Evolutionary conservation across 2,113 vertebrate species (phyloP).

Genomic region (Oenanthe melanoleuca): DNA sequence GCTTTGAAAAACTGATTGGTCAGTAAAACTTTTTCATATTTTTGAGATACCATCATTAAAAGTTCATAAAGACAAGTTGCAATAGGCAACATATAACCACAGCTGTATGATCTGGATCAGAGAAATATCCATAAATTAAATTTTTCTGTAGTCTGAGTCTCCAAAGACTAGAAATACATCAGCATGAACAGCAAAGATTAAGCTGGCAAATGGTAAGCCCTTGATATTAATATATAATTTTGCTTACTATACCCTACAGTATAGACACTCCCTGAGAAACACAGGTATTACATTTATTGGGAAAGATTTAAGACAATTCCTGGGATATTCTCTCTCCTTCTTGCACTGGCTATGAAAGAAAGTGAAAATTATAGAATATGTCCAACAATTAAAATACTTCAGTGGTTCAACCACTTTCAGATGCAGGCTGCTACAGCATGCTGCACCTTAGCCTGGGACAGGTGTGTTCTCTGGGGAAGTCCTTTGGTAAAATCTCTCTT

Average conservation of each 20-base stretch:
- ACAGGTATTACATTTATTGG: not conserved
- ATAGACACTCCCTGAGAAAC: not conserved
- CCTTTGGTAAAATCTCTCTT: not conserved
- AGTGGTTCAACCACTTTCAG: not conserved
- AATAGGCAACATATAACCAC: not conserved
- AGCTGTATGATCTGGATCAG: not conserved
- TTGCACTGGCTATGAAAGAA: not conserved
- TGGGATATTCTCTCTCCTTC: not conserved
- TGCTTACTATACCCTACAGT: not conserved
- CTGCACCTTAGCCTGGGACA: not conserved
- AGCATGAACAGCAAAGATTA: not conserved
- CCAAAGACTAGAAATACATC: not conserved
- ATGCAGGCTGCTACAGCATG: not conserved
- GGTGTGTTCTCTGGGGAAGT: not conserved
- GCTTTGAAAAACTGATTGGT: not conserved
- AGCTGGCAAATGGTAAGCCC: not conserved
- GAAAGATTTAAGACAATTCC: not conserved
- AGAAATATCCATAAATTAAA: not conserved
- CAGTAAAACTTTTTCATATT: not conserved
- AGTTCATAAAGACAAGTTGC: not conserved
- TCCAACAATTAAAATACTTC: not conserved
- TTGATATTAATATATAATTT: not conserved
- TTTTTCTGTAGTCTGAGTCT: not conserved
- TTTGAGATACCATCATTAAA: not conserved
- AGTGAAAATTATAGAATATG: not conserved